Percentiles rank a stretch among this genome's conserved stretches.
Conservation (phyloP, 2,888 invertebrate genomes). For the Chironomus riparius region DNA sequence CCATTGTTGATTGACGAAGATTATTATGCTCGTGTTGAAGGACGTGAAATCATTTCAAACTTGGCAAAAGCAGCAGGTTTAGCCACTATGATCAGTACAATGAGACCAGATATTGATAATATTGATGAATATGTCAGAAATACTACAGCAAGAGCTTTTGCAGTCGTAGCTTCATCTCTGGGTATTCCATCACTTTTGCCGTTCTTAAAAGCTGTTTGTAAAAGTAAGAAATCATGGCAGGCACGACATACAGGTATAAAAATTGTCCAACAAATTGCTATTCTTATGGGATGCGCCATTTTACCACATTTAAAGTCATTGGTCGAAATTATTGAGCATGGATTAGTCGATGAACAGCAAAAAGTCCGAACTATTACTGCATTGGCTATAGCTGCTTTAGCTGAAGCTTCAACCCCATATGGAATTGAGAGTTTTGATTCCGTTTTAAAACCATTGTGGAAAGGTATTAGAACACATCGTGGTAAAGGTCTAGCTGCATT, state of each 20-base stretch:
- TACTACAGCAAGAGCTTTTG: conserved; percentile 98
- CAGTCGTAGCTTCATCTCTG: conserved; percentile 98
- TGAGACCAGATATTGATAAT: conserved; percentile 99
- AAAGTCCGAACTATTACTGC: conserved; percentile 99
- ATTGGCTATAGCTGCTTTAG: conserved; percentile 92
- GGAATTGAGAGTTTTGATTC: conserved; percentile 99
- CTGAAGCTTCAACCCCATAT: conserved; percentile 98
- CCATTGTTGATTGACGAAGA: conserved; percentile 98
- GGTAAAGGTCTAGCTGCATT: conserved; percentile 97
- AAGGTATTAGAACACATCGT: conserved; percentile 87
- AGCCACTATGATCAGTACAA: conserved; percentile 99
- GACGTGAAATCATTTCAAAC: conserved; percentile 98
- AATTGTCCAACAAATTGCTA: conserved; percentile 99
- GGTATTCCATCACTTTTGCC: conserved; percentile 95
- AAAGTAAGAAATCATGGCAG: conserved; percentile 99
- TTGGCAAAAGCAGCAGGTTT: conserved; percentile 97
- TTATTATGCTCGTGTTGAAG: conserved; percentile 99
- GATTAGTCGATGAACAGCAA: conserved; percentile 96
- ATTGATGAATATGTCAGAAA: conserved; percentile 99
- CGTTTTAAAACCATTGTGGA: conserved; percentile 98
- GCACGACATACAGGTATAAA: conserved; percentile 97
- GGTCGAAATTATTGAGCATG: conserved; percentile 99
- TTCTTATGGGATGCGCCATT: conserved; percentile 99
- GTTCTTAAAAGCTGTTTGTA: conserved; percentile 97
- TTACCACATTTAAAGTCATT: conserved; percentile 94